Conservation (phyloP, 2,797 vertebrate species). For the Hippopotamyrus pictus region DNA sequence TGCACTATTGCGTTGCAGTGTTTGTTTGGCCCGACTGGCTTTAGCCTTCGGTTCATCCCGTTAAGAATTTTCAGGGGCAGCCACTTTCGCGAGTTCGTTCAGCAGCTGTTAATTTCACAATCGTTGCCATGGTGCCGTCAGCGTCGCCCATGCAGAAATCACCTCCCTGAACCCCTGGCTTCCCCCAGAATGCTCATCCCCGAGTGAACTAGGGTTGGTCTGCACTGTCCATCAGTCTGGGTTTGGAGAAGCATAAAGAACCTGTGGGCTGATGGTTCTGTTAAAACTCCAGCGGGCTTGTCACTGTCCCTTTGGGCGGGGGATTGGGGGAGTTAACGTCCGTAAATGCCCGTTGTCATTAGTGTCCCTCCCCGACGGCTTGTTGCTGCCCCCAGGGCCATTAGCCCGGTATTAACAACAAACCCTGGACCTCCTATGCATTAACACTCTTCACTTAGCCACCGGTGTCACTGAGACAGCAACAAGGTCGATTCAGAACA, state of each 20-base stretch:
- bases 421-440: slow-evolving; percentile 46
- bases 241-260: not conserved
- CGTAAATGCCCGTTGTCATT: not conserved
- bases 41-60: not conserved
- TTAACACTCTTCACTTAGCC: slow-evolving; percentile 38
- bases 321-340: not conserved
- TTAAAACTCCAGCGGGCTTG: not conserved
- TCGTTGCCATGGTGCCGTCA: not conserved
- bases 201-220: not conserved
- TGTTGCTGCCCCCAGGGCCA: slow-evolving; percentile 27
- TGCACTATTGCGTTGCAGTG: not conserved
- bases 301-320: not conserved
- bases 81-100: not conserved
- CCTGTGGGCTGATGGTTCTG: not conserved
- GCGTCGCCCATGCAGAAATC: not conserved
- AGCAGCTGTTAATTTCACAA: not conserved
- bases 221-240: not conserved
- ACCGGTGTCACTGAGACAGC: not conserved
- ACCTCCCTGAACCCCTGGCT: not conserved
- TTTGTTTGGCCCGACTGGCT: not conserved
- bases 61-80: not conserved
- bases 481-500: not conserved
- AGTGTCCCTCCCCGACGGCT: not conserved
- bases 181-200: not conserved
- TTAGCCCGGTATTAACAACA: slow-evolving; percentile 63